Base-by-base conservation (phyloP, 1,140 invertebrate species). In the Ceratosolen fusciceps region DNA sequence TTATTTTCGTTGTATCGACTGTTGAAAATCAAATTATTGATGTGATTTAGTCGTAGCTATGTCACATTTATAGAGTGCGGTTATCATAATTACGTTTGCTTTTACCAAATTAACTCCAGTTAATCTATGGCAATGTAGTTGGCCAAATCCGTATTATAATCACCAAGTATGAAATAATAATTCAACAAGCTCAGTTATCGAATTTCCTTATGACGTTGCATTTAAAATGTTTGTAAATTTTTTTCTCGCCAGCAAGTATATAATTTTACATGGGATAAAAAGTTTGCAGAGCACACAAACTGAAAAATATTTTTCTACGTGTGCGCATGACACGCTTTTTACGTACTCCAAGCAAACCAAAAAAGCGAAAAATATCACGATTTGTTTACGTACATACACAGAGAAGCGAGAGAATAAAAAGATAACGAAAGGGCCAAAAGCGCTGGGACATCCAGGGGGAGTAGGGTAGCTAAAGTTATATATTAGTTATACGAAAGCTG, bases 401-500 rank as follows among this genome's bases (percentile, higher is more conserved):
- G 19, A n/a, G 16, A 65, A 37, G 37, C 16, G 60, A 12, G 24
- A 26, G 19, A 72, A 29, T 72, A 54, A 26, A 68, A 70, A 54
- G 31, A 68, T 37, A 31, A 70, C 47, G 19, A 67, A 54, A 24
- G 47, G 3, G 29, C 19, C 16, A 5, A 37, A 10, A 54, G 21
- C 9, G 43, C 49, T 43, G 43, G 26, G 43, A n/a, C 47, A 39
- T n/a, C n/a, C n/a, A 49, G 19, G 43, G 37, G 47, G 29, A 52
- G 10, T 0, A 47, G n/a, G 37, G 54, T 24, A 71, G 34, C 37
- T 65, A 65, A 65, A 65, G 60, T 65, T 65, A 37, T 65, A 52
- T 62, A 78, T 75, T 68, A 71, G 76, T 70, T 81, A 75, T 62
- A 70, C 29, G 34, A 49, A 39, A 62, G 39, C 60, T 5, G 58